Evolutionary conservation across 2,113 vertebrate genomes (phyloP).

Genomic region (Myiozetetes cayanensis): DNA sequence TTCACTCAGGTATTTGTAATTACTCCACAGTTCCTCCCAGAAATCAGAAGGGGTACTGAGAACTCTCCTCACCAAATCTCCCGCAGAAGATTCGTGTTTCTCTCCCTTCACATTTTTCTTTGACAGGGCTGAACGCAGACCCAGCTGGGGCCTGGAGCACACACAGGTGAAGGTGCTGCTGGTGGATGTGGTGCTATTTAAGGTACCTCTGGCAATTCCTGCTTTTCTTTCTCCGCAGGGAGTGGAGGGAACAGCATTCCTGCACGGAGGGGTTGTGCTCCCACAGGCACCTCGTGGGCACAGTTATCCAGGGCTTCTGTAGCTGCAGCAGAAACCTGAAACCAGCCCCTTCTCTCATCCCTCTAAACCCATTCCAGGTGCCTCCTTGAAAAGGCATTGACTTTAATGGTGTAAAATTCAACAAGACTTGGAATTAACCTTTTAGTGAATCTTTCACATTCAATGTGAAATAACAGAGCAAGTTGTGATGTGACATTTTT

Average conservation of each 20-base stretch:
- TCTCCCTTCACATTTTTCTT: not conserved
- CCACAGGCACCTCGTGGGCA: not conserved
- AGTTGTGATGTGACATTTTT: slow-evolving; percentile 84
- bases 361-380: not conserved
- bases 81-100: not conserved
- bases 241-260: not conserved
- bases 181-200: not conserved
- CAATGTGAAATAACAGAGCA: slow-evolving; percentile 78
- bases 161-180: not conserved
- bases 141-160: not conserved
- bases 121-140: not conserved
- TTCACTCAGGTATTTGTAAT: not conserved
- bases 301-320: fast-evolving
- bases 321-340: not conserved
- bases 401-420: slow-evolving; percentile 66
- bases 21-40: not conserved
- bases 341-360: not conserved
- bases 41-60: not conserved
- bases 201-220: not conserved
- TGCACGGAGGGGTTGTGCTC: fast-evolving
- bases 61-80: not conserved
- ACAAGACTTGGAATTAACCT: slow-evolving; percentile 86
- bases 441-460: slow-evolving; percentile 76
- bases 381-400: slow-evolving; percentile 25
- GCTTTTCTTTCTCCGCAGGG: not conserved